A percentile compares a stretch with the other conserved stretches of the same genome.
Evolutionary conservation across 2,113 vertebrate genomes (phyloP).

Genomic region (Marmota monax): DNA sequence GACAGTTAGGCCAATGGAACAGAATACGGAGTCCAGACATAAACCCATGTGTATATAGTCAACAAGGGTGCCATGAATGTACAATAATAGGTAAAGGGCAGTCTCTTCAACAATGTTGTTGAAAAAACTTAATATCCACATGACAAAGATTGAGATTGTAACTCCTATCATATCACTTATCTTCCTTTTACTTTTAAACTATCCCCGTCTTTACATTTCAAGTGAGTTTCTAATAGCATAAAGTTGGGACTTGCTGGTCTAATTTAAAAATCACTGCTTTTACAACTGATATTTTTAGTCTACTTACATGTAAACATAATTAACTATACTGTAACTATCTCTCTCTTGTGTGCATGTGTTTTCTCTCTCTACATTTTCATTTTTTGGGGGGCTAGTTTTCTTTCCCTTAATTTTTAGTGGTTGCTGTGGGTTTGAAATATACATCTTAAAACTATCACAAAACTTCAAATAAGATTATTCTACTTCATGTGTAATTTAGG

Average conservation of each 20-base stretch:
- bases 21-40: neutral
- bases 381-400: neutral
- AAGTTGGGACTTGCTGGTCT: neutral
- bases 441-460: neutral
- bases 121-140: neutral
- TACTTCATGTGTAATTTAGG: neutral
- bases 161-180: neutral
- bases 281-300: neutral
- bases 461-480: neutral
- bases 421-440: neutral
- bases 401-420: constrained; percentile 17
- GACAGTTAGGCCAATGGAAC: neutral
- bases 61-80: neutral
- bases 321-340: neutral
- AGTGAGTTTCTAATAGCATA: neutral
- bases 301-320: neutral
- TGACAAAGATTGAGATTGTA: neutral
- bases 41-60: neutral
- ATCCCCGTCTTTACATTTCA: neutral
- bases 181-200: neutral
- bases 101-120: neutral
- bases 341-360: neutral
- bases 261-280: neutral
- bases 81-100: neutral
- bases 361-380: neutral